Evolutionary conservation across 1,140 invertebrate species (phyloP).

Genomic region (Centruroides vittatus): DNA sequence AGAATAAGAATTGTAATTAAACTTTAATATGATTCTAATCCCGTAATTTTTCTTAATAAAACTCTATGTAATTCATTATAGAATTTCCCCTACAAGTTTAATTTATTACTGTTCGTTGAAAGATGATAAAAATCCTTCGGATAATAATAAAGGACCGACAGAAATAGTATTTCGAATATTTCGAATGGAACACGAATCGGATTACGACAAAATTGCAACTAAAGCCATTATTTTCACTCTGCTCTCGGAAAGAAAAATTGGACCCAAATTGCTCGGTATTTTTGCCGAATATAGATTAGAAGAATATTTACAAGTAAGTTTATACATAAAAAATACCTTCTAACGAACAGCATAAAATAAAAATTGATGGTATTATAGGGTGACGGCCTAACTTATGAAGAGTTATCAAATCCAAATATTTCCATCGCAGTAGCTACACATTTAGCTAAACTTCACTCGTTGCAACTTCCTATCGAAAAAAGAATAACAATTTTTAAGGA

Average conservation of each 20-base stretch:
- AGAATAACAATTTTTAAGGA: no score
- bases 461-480: no score
- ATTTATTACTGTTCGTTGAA: slow-evolving; percentile 39
- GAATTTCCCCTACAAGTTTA: slow-evolving; percentile 39
- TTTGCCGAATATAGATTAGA: slow-evolving; percentile 91
- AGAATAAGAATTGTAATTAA: slow-evolving; percentile 1
- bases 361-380: no score
- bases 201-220: slow-evolving; percentile 67
- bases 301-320: slow-evolving; percentile 76
- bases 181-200: slow-evolving; percentile 50
- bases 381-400: no score
- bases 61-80: slow-evolving; percentile 44
- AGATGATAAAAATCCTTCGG: slow-evolving; percentile 23
- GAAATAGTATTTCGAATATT: slow-evolving; percentile 78
- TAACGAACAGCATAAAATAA: no score
- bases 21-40: slow-evolving; percentile 22
- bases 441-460: no score
- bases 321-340: no score
- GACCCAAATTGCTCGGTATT: slow-evolving; percentile 86
- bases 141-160: slow-evolving; percentile 32
- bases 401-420: no score
- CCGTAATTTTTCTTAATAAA: background rate
- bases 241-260: slow-evolving; percentile 76
- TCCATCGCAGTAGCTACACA: no score
- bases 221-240: slow-evolving; percentile 89